phyloP scores from a whole-genome alignment of 2,113 vertebrate species.

The Sinocyclocheilus anshuiensis region DNA sequence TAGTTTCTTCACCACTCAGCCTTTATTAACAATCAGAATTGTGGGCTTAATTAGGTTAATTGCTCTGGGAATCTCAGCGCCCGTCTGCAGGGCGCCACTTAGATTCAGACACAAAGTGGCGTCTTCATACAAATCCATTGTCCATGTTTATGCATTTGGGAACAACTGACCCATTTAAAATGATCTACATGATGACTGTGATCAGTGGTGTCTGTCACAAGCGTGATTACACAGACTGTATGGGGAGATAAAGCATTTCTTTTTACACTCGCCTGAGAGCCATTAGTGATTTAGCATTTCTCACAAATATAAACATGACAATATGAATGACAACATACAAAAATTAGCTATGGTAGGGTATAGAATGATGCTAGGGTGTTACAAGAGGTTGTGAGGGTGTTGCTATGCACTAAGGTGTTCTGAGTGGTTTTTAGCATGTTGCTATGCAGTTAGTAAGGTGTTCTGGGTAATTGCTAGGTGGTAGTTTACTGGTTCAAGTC shows the following conservation, averaged over 20 bases:
- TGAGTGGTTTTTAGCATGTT: too few species aligned
- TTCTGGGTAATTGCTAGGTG: too few species aligned
- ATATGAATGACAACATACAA: not conserved
- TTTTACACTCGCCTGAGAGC: not conserved
- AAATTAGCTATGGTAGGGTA: not conserved
- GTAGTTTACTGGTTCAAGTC: too few species aligned
- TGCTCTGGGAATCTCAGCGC: conserved; percentile 38
- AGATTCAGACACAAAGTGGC: conserved; percentile 36
- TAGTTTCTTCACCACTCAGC: conserved; percentile 4
- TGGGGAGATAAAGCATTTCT: not conserved
- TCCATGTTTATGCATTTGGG: conserved; percentile 38
- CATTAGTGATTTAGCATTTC: not conserved
- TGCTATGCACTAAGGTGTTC: not conserved
- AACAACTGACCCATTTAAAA: conserved; percentile 44
- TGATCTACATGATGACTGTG: conserved; percentile 31
- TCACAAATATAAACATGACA: not conserved
- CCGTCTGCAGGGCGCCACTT: conserved; percentile 38
- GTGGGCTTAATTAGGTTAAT: conserved; percentile 39
- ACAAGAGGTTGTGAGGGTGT: not conserved
- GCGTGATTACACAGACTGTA: conserved; percentile 4
- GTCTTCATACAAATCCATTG: conserved; percentile 36
- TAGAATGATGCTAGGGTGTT: not conserved
- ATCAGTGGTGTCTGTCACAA: conserved; percentile 26
- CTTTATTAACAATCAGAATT: conserved; percentile 32
- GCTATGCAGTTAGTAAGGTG: too few species aligned